Evolutionary conservation across 2,113 vertebrate species (phyloP).

Genomic region (Gobiocypris rarus): DNA sequence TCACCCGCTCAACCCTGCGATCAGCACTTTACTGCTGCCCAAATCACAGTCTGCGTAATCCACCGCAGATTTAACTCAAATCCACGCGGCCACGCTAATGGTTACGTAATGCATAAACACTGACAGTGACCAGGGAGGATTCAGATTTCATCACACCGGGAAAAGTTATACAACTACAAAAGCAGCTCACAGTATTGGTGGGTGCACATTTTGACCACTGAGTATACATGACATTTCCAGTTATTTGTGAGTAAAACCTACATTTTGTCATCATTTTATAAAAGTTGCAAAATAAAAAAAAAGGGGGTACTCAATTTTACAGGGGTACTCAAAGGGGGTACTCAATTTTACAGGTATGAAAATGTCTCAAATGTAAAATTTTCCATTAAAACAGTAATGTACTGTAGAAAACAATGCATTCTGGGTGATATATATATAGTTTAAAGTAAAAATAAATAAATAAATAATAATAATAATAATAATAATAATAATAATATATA

Average conservation of each 20-base stretch:
- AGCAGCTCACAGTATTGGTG: neutral
- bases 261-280: neutral
- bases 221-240: neutral
- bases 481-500: no score
- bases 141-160: neutral
- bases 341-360: neutral
- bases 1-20: slow-evolving; percentile 7
- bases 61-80: slow-evolving; percentile 21
- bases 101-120: neutral
- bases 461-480: no score
- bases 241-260: neutral
- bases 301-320: no score
- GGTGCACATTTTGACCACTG: neutral
- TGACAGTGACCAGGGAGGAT: neutral
- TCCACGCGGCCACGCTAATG: neutral
- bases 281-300: neutral
- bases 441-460: no score
- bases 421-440: no score
- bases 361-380: neutral
- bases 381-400: no score
- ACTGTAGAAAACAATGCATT: no score
- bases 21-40: slow-evolving; percentile 11
- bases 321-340: no score
- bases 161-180: neutral
- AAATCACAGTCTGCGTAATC: slow-evolving; percentile 38